These are phyloP conservation scores for Sebastes nivosus DNA, from an alignment of 2,797 vertebrate genomes.

Conservation along the genomic window DNA sequence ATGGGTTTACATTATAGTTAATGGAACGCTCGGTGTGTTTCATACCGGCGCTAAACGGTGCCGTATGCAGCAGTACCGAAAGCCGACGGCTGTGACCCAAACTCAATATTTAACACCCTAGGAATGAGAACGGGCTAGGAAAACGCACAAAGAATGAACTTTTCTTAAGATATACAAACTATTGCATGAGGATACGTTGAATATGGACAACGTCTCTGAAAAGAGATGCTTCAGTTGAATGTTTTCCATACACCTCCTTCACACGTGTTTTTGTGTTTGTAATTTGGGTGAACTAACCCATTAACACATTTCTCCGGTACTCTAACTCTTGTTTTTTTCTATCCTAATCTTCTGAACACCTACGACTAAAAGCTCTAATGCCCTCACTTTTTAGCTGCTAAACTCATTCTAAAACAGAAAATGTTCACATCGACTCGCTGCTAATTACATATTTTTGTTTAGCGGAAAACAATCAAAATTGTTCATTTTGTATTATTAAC, in stretches of 20 bases:
- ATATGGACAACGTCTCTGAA: background rate
- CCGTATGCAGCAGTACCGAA: too few relatives aligned
- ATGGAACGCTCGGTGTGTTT: too few relatives aligned
- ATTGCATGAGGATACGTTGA: too few relatives aligned
- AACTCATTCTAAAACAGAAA: conserved; percentile 4
- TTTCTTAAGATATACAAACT: too few relatives aligned
- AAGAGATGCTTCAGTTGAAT: background rate
- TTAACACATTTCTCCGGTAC: background rate
- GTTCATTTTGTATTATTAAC: conserved; percentile 70
- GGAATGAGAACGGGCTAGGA: too few relatives aligned
- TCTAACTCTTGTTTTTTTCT: background rate
- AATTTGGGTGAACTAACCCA: background rate
- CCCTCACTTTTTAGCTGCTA: background rate
- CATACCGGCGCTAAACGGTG: too few relatives aligned
- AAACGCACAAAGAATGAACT: too few relatives aligned
- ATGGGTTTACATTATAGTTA: too few relatives aligned
- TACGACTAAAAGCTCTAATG: background rate
- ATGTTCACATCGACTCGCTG: background rate
- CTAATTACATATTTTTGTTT: conserved; percentile 70
- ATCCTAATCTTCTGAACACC: background rate
- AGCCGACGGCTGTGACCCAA: too few relatives aligned
- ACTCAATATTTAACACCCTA: accelerated
- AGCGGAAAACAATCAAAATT: conserved; percentile 69
- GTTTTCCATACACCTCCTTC: background rate
- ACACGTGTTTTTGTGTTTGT: background rate